These are phyloP conservation scores for Drosophila parvula DNA, from an alignment of 1,140 invertebrate genomes.

Conservation along the genomic window DNA sequence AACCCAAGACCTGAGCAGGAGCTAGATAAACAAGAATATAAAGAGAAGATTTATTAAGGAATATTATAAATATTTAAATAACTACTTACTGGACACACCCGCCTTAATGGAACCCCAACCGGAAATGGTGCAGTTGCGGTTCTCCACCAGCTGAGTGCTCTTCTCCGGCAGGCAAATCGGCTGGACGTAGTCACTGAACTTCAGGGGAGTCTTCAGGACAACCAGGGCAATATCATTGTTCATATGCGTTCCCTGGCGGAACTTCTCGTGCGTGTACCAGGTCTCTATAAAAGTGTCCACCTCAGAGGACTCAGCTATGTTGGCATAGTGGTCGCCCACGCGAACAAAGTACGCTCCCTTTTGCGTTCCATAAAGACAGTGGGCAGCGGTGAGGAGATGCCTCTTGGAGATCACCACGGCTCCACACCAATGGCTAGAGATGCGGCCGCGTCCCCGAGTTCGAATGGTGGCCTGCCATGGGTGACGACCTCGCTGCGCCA, in stretches of 20 bases:
- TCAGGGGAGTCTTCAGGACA: slow-evolving; percentile 87
- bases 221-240: slow-evolving; percentile 91
- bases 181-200: slow-evolving; percentile 88
- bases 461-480: slow-evolving; percentile 93
- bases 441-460: slow-evolving; percentile 85
- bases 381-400: slow-evolving; percentile 91
- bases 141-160: slow-evolving; percentile 85
- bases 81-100: slow-evolving; percentile 86
- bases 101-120: slow-evolving; percentile 90
- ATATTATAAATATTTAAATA: neutral
- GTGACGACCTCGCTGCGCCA: slow-evolving; percentile 87
- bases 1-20: slow-evolving; percentile 93
- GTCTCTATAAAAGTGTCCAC: slow-evolving; percentile 88
- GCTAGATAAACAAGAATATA: slow-evolving; percentile 76
- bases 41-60: neutral
- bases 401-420: slow-evolving; percentile 89
- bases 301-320: slow-evolving; percentile 88
- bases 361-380: slow-evolving; percentile 89
- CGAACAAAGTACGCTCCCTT: slow-evolving; percentile 88
- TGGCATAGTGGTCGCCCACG: slow-evolving; percentile 89
- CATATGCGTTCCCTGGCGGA: slow-evolving; percentile 87
- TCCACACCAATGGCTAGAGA: slow-evolving; percentile 90
- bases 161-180: slow-evolving; percentile 89
- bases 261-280: slow-evolving; percentile 88
- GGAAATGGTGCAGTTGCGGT: slow-evolving; percentile 90